These are phyloP conservation scores for Notocelia uddmanniana DNA, from an alignment of 2,888 invertebrate genomes.

Conservation along the genomic window DNA sequence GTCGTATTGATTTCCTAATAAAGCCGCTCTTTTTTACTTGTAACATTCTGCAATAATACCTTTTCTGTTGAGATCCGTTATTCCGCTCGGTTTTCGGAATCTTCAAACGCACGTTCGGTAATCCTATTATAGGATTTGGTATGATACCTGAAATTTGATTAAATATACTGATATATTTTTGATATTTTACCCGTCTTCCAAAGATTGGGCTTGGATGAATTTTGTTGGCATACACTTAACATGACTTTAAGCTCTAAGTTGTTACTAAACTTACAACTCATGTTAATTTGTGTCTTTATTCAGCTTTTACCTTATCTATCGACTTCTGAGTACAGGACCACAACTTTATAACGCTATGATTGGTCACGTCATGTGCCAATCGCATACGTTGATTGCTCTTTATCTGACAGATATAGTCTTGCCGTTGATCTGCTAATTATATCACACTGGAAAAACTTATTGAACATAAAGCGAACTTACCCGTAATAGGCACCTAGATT, in stretches of 20 bases:
- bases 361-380: too few relatives aligned
- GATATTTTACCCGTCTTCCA: background rate
- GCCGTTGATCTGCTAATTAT: too few relatives aligned
- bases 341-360: too few relatives aligned
- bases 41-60: background rate
- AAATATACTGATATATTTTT: background rate
- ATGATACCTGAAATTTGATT: slow-evolving; percentile 14
- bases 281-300: too few relatives aligned
- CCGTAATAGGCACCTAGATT: too few relatives aligned
- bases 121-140: slow-evolving; percentile 30
- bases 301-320: too few relatives aligned
- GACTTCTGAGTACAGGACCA: too few relatives aligned
- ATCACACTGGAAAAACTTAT: too few relatives aligned
- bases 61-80: slow-evolving; percentile 7
- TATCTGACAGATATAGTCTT: too few relatives aligned
- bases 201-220: background rate
- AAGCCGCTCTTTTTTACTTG: background rate
- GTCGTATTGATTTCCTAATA: background rate
- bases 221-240: background rate
- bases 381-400: too few relatives aligned
- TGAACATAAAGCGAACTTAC: too few relatives aligned
- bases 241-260: background rate
- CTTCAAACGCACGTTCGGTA: background rate
- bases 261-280: too few relatives aligned
- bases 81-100: slow-evolving; percentile 4